Conservation (phyloP, 53 echinoderm and acorn worm genomes). For the Holothuria leucospilota region DNA sequence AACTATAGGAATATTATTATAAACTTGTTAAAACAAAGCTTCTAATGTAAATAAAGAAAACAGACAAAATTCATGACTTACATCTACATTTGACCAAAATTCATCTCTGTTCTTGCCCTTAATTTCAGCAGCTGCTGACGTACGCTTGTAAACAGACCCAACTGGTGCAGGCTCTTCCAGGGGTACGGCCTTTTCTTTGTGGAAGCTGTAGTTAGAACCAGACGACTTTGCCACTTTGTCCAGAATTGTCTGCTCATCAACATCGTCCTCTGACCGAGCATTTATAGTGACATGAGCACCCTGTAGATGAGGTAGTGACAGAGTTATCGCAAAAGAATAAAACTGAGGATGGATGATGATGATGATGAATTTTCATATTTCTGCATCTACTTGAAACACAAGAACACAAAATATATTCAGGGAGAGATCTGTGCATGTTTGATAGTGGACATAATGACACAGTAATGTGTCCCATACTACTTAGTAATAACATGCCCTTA, state of each 20-base stretch:
- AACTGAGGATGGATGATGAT: neutral
- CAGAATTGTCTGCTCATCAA: slow-evolving; percentile 78
- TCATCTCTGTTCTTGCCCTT: slow-evolving; percentile 86
- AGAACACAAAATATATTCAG: too few relatives aligned
- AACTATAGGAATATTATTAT: too few relatives aligned
- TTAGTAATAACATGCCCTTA: too few relatives aligned
- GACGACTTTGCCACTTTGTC: slow-evolving; percentile 87
- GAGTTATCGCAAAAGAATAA: neutral
- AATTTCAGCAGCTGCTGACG: slow-evolving; percentile 83
- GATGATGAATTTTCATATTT: neutral
- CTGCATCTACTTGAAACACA: too few relatives aligned
- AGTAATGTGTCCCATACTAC: too few relatives aligned
- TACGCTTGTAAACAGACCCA: slow-evolving; percentile 89
- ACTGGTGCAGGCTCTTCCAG: slow-evolving; percentile 69
- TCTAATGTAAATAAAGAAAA: too few relatives aligned
- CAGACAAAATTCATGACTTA: slow-evolving; percentile 12
- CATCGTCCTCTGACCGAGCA: slow-evolving; percentile 87
- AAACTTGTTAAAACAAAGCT: too few relatives aligned
- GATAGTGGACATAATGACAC: too few relatives aligned
- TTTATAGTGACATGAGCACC: slow-evolving; percentile 97
- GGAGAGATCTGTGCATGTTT: too few relatives aligned
- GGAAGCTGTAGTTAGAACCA: slow-evolving; percentile 97
- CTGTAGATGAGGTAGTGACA: slow-evolving; percentile 39
- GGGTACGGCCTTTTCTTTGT: slow-evolving; percentile 79
- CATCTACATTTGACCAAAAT: slow-evolving; percentile 86